Evolutionary conservation across 2,113 vertebrate genomes (phyloP).

Genomic region (Percopsis transmontana): DNA sequence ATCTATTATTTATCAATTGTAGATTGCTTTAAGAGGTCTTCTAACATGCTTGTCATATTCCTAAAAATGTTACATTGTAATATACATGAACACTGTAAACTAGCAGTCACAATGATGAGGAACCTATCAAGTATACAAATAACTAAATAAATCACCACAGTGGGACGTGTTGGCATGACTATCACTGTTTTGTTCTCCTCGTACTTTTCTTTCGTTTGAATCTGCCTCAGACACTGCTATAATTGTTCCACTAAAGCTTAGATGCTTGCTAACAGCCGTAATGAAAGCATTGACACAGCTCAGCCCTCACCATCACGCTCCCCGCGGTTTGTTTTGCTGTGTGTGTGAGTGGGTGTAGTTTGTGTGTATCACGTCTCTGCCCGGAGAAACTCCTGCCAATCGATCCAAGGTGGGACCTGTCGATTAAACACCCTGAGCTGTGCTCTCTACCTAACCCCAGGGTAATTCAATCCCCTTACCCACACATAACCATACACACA

Average conservation of each 20-base stretch:
- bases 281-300: constrained; percentile 44
- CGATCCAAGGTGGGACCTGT: constrained; percentile 76
- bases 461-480: constrained; percentile 63
- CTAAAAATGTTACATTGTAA: no score
- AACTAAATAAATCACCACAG: no score
- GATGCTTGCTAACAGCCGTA: constrained; percentile 26
- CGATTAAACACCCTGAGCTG: constrained; percentile 75
- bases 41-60: no score
- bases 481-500: constrained; percentile 39
- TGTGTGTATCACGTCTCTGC: constrained; percentile 66
- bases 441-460: constrained; percentile 70
- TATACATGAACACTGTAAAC: no score
- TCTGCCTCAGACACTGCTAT: constrained; percentile 10
- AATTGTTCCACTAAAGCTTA: constrained; percentile 12
- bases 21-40: no score
- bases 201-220: no score
- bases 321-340: constrained; percentile 45
- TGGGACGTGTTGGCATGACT: no score
- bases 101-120: no score
- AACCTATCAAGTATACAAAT: no score
- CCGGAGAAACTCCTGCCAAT: constrained; percentile 62
- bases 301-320: constrained; percentile 32
- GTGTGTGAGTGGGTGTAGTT: constrained; percentile 55
- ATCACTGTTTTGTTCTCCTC: no score
- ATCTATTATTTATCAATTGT: no score